Percentiles rank a stretch among this genome's conserved stretches.
phyloP scores from a whole-genome alignment of 2,888 invertebrate genomes.

The Ectobius pallidus region DNA sequence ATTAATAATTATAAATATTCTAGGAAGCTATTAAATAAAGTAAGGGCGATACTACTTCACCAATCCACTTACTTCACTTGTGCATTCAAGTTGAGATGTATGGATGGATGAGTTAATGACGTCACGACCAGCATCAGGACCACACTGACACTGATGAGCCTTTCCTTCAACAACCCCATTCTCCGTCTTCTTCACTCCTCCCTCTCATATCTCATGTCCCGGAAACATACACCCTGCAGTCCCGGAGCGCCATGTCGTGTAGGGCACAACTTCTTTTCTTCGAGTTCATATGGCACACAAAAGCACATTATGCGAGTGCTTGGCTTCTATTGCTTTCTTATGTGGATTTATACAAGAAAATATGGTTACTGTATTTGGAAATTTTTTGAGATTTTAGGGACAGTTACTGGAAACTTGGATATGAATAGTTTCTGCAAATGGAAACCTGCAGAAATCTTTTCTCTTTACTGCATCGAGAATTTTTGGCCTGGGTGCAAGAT shows the following conservation, averaged over 20 bases:
- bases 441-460: too few species aligned
- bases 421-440: too few species aligned
- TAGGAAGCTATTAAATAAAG: too few species aligned
- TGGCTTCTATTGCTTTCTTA: too few species aligned
- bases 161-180: slow-evolving; percentile 32
- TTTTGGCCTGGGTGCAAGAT: too few species aligned
- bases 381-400: too few species aligned
- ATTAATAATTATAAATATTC: too few species aligned
- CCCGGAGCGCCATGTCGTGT: slow-evolving; percentile 32
- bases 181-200: slow-evolving; percentile 4
- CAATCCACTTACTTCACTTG: slow-evolving; percentile 2
- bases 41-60: too few species aligned
- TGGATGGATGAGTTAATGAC: slow-evolving; percentile 37
- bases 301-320: slow-evolving; percentile 2
- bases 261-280: slow-evolving; percentile 29
- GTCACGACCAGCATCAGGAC: slow-evolving; percentile 35
- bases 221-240: slow-evolving; percentile 31
- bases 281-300: slow-evolving; percentile 8
- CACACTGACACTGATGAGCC: slow-evolving; percentile 37
- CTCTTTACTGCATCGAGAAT: too few species aligned
- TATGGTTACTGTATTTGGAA: too few species aligned
- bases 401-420: too few species aligned
- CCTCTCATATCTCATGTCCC: slow-evolving; percentile 33
- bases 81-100: slow-evolving; percentile 25
- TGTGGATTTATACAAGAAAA: too few species aligned